A percentile compares a stretch with the other conserved stretches of the same genome.
Conservation (phyloP, 2,113 vertebrate species). For the Propithecus coquereli region DNA sequence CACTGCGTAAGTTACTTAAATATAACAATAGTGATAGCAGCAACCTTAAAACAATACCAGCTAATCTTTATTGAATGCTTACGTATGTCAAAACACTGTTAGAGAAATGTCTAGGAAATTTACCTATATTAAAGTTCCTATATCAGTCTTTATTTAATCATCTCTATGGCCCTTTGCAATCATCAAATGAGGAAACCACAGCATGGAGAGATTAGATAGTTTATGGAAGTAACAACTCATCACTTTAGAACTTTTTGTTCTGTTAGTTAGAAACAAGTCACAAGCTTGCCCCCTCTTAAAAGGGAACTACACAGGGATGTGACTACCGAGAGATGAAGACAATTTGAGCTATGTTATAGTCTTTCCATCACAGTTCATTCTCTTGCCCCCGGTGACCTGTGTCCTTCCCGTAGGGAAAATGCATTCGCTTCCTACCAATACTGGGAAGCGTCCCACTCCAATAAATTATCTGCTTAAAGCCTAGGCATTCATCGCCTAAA, state of each 20-base stretch:
- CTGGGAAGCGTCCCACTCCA: accelerated
- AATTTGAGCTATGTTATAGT: background rate
- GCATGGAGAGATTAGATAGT: background rate
- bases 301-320: background rate
- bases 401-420: background rate
- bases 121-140: background rate
- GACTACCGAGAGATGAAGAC: background rate
- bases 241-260: background rate
- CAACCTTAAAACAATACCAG: background rate
- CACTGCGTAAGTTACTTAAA: background rate
- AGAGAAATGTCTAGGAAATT: background rate
- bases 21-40: background rate
- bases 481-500: background rate
- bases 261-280: background rate
- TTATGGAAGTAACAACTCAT: background rate
- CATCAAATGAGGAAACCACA: background rate
- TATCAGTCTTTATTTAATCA: background rate
- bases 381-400: accelerated
- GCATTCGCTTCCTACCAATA: background rate
- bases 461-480: background rate
- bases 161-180: background rate
- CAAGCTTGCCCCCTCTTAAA: background rate
- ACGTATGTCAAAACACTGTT: background rate
- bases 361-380: background rate
- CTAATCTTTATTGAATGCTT: background rate